Percentiles rank a stretch among this genome's conserved stretches.
Conservation (phyloP, 1,140 invertebrate genomes). For the Drosophila kurseongensis region DNA sequence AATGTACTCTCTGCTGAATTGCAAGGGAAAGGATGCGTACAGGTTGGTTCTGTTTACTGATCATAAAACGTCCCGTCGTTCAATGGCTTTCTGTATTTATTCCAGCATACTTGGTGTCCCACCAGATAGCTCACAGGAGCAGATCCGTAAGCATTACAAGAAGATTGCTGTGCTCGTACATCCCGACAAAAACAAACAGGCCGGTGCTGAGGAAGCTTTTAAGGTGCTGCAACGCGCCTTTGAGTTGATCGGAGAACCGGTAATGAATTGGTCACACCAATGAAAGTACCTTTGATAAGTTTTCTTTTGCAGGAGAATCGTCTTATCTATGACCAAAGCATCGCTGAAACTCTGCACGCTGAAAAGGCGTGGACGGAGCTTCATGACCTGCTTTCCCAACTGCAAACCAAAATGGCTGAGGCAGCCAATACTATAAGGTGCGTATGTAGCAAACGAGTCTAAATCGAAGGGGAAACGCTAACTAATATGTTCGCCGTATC, state of each 20-base stretch:
- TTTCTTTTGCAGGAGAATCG: constrained; percentile 88
- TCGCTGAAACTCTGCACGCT: constrained; percentile 90
- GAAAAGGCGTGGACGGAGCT: constrained; percentile 94
- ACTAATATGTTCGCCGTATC: neutral
- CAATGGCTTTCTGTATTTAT: constrained; percentile 3
- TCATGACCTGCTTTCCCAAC: constrained; percentile 91
- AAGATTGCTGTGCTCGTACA: constrained; percentile 96
- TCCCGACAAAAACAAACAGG: constrained; percentile 97
- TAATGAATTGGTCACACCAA: constrained; percentile 80
- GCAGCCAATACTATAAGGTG: constrained; percentile 94
- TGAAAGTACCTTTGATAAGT: neutral
- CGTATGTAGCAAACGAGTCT: neutral
- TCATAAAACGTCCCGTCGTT: neutral
- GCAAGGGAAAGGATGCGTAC: constrained; percentile 97
- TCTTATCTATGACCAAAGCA: constrained; percentile 89
- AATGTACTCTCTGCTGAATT: constrained; percentile 95
- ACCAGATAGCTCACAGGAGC: constrained; percentile 94
- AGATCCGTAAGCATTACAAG: constrained; percentile 97
- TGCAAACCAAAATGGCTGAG: constrained; percentile 97
- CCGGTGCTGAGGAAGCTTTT: constrained; percentile 97
- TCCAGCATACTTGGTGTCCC: constrained; percentile 94
- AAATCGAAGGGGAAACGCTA: neutral
- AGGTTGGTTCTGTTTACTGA: constrained; percentile 85
- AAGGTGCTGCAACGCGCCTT: constrained; percentile 97
- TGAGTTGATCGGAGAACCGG: constrained; percentile 96